Evolutionary conservation across 2,797 vertebrate genomes (phyloP).

Genomic region (Scolopax rusticola): DNA sequence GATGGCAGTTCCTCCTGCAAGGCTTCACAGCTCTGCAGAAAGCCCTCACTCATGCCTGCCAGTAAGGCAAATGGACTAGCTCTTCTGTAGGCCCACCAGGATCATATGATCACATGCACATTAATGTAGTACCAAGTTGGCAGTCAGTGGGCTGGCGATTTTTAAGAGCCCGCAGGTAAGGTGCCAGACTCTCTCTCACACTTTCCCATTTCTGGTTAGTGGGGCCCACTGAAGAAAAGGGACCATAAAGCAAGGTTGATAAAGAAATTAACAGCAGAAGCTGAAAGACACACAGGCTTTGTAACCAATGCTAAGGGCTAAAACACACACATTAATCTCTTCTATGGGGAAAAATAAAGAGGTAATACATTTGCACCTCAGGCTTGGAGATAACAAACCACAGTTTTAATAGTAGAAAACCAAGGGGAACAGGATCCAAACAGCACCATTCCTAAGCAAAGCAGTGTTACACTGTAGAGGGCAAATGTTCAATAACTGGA

Average conservation of each 20-base stretch:
- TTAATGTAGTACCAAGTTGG: neutral
- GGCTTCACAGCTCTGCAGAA: neutral
- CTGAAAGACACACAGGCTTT: neutral
- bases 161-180: neutral
- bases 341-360: neutral
- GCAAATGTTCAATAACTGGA: neutral
- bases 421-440: neutral
- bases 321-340: neutral
- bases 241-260: neutral
- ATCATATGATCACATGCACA: neutral
- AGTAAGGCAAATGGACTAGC: neutral
- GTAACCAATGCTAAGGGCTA: neutral
- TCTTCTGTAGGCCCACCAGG: neutral
- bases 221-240: neutral
- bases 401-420: neutral
- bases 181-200: neutral
- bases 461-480: neutral
- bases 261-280: neutral
- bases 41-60: neutral
- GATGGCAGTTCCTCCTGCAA: neutral
- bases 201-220: neutral
- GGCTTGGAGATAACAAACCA: neutral
- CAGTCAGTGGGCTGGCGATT: neutral
- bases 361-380: neutral
- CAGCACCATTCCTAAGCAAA: neutral